Percentiles rank a stretch among this genome's conserved stretches.
Evolutionary conservation across 2,797 vertebrate genomes (phyloP).

Genomic region (Serranus cabrilla): DNA sequence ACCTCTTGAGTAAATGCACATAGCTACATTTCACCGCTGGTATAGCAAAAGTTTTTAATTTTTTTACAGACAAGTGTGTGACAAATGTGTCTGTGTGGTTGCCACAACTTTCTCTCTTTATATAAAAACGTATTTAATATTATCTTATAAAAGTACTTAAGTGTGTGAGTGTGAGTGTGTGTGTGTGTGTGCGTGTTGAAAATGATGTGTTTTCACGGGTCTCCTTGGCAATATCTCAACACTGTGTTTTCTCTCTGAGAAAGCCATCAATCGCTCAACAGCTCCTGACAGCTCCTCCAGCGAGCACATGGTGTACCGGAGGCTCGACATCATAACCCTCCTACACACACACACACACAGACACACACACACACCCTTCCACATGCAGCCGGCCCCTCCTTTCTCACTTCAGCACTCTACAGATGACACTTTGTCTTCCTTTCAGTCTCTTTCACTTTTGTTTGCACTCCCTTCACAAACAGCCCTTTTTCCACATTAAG

Average conservation of each 20-base stretch:
- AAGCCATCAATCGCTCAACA: constrained; percentile 76
- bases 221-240: constrained; percentile 60
- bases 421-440: constrained; percentile 23
- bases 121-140: too few species aligned
- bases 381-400: constrained; percentile 28
- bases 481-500: not conserved
- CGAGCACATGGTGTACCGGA: constrained; percentile 71
- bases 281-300: constrained; percentile 67
- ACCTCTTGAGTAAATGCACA: too few species aligned
- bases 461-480: constrained; percentile 22
- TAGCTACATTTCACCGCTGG: not conserved
- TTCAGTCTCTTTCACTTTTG: constrained; percentile 34
- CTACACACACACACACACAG: constrained; percentile 15
- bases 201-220: constrained; percentile 48
- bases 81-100: not conserved
- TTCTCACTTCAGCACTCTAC: constrained; percentile 26
- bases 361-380: constrained; percentile 19
- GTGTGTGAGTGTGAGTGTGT: too few species aligned
- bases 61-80: not conserved
- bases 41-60: too few species aligned
- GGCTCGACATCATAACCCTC: constrained; percentile 25
- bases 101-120: not conserved
- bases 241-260: constrained; percentile 58
- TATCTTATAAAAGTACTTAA: too few species aligned
- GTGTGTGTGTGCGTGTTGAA: constrained; percentile 6